A percentile compares a stretch with the other conserved stretches of the same genome.
These are phyloP conservation scores for Isoperla grammatica DNA, from an alignment of 2,888 invertebrate species.

Conservation along the genomic window DNA sequence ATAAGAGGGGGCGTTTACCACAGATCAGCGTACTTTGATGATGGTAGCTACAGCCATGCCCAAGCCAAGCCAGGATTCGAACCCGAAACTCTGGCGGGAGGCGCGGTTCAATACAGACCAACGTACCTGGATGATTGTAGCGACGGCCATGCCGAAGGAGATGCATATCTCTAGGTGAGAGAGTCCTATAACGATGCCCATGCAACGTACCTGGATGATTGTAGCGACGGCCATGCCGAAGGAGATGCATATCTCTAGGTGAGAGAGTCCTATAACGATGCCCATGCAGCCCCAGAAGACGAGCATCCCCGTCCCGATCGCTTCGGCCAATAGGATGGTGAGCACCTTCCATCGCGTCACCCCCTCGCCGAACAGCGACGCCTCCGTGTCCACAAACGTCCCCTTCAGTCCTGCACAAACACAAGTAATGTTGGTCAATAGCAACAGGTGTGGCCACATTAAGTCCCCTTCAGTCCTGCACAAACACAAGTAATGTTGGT, in stretches of 20 bases:
- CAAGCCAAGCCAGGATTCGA: constrained; percentile 40
- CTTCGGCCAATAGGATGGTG: constrained; percentile 37
- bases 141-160: constrained; percentile 42
- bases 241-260: constrained; percentile 40
- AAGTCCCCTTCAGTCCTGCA: no score
- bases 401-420: constrained; percentile 1
- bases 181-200: constrained; percentile 36
- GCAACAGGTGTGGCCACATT: no score
- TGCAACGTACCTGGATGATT: constrained; percentile 41
- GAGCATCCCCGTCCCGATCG: constrained; percentile 41
- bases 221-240: constrained; percentile 43
- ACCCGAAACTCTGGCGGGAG: no score
- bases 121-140: constrained; percentile 43
- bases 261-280: constrained; percentile 36
- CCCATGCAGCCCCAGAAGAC: constrained; percentile 43
- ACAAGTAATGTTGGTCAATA: no score
- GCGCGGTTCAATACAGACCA: not conserved
- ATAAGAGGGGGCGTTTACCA: no score
- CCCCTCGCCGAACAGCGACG: constrained; percentile 7
- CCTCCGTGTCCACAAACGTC: not conserved
- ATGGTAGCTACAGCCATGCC: constrained; percentile 42
- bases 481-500: no score
- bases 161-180: constrained; percentile 39
- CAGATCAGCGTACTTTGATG: constrained; percentile 40
- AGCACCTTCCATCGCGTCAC: constrained; percentile 14